Evolutionary conservation across 2,888 invertebrate species (phyloP).

Genomic region (Ectemnius lituratus): DNA sequence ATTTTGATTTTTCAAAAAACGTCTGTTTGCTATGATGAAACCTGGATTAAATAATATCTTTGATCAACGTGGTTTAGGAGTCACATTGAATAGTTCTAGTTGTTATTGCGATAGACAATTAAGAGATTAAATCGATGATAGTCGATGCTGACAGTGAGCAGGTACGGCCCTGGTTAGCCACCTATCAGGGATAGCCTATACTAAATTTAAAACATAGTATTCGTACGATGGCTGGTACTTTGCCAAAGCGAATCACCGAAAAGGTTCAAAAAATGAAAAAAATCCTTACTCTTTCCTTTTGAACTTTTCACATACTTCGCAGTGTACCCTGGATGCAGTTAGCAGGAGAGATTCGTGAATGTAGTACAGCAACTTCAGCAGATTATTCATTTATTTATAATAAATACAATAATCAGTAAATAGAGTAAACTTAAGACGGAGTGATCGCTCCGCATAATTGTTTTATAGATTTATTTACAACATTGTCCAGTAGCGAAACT

Average conservation of each 20-base stretch:
- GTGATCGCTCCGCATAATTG: constrained; percentile 53
- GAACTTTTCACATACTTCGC: background rate
- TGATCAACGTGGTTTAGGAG: no score
- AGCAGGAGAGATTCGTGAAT: no score
- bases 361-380: no score
- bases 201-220: constrained; percentile 13
- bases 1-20: background rate
- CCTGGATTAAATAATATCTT: no score
- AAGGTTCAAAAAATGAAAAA: background rate
- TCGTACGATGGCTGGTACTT: constrained; percentile 16
- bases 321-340: no score
- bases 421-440: constrained; percentile 64
- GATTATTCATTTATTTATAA: constrained; percentile 67
- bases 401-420: constrained; percentile 71
- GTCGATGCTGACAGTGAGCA: background rate
- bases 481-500: constrained; percentile 44
- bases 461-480: constrained; percentile 66
- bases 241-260: constrained; percentile 20
- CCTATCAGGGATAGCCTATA: background rate
- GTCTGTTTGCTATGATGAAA: no score
- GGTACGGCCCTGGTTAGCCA: constrained; percentile 1
- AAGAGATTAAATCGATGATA: no score
- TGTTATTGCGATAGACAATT: no score
- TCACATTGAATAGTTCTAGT: no score
- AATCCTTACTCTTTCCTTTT: background rate